Conservation (phyloP, 2,797 vertebrate genomes). For the Tenualosa thibaudeaui region DNA sequence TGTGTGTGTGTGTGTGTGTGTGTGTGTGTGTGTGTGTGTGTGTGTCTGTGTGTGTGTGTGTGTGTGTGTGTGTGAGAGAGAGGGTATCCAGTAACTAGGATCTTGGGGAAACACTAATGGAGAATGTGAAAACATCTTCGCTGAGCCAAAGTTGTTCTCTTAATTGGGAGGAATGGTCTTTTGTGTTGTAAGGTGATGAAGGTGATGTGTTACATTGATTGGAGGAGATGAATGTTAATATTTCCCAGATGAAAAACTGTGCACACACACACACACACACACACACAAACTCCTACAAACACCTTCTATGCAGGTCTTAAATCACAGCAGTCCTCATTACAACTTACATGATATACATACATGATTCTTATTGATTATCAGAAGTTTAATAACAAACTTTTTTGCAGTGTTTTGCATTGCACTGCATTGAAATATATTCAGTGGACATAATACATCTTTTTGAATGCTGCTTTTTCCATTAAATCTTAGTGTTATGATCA, state of each 20-base stretch:
- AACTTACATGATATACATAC: background rate
- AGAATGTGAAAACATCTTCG: background rate
- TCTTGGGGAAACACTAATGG: background rate
- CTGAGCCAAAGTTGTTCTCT: background rate
- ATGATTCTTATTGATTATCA: background rate
- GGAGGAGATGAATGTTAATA: background rate
- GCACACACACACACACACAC: background rate
- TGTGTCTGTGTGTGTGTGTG: background rate
- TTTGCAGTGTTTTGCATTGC: background rate
- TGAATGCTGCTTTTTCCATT: background rate
- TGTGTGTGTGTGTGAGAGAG: background rate
- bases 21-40: too few relatives aligned
- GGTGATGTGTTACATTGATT: slow-evolving; percentile 12
- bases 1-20: too few relatives aligned
- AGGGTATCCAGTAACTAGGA: background rate
- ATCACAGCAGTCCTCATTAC: background rate
- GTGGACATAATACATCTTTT: background rate
- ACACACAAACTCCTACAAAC: too few relatives aligned
- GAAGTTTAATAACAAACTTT: background rate
- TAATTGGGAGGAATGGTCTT: background rate
- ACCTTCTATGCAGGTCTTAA: background rate
- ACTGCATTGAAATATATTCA: too few relatives aligned
- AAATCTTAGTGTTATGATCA: background rate
- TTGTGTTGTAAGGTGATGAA: background rate
- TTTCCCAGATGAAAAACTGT: background rate